phyloP scores from a whole-genome alignment of 2,888 invertebrate genomes.

The Adelphocoris suturalis region DNA sequence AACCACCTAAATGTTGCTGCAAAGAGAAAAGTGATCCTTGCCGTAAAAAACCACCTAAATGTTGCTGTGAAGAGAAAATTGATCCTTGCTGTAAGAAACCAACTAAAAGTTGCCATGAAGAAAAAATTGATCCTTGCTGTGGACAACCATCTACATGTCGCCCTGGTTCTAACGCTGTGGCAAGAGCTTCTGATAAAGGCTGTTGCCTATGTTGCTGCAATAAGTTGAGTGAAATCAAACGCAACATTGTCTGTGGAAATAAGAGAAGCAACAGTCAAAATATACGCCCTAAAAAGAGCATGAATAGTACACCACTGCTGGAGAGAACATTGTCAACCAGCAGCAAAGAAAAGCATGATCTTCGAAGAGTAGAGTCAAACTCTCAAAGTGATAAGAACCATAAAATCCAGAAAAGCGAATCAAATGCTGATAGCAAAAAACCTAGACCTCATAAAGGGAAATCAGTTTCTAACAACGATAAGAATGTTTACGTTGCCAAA shows the following conservation, averaged over 20 bases:
- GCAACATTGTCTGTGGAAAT: not conserved
- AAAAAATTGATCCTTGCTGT: no score
- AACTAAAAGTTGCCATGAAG: not conserved
- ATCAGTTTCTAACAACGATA: not conserved
- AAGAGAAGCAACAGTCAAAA: not conserved
- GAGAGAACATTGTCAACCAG: no score
- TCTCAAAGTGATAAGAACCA: not conserved
- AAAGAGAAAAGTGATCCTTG: not conserved
- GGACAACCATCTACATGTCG: not conserved
- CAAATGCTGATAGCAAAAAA: not conserved
- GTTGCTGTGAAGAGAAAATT: not conserved
- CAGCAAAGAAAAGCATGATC: not conserved
- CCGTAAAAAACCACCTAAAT: not conserved
- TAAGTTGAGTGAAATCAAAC: not conserved
- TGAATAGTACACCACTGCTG: no score
- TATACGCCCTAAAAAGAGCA: no score
- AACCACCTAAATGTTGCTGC: not conserved
- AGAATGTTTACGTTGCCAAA: slow-evolving; percentile 35
- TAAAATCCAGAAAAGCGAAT: not conserved
- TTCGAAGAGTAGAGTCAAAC: not conserved
- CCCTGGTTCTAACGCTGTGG: no score
- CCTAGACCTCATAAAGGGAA: not conserved
- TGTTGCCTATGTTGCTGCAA: not conserved
- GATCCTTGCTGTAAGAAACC: not conserved
- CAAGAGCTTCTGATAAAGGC: not conserved